Conservation (phyloP, 2,113 vertebrate genomes). For the Meles meles region DNA sequence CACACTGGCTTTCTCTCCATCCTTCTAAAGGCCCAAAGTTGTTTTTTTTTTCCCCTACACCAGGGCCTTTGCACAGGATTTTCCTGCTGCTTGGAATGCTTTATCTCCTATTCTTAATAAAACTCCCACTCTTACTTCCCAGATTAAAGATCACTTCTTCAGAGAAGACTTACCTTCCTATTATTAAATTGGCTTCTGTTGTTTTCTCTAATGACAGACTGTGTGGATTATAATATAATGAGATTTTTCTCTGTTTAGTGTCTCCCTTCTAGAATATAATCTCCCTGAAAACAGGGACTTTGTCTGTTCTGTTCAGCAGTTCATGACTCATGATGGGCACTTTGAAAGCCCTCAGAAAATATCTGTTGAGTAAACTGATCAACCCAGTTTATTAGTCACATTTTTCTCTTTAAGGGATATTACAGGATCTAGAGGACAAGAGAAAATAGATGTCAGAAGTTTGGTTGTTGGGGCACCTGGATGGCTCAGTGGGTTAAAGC, state of each 20-base stretch:
- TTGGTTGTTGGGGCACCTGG: too few species aligned
- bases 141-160: background rate
- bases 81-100: background rate
- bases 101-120: background rate
- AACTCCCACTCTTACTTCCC: background rate
- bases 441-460: background rate
- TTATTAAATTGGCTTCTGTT: conserved; percentile 16
- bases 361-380: conserved; percentile 1
- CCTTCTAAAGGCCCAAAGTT: background rate
- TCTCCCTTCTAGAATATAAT: background rate
- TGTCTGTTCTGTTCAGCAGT: background rate
- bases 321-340: background rate
- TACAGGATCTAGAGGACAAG: background rate
- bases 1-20: background rate
- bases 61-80: background rate
- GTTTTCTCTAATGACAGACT: background rate
- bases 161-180: background rate
- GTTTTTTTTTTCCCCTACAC: background rate
- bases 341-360: background rate
- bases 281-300: background rate
- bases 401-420: conserved; percentile 20
- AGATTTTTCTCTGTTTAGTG: background rate
- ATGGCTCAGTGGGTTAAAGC: too few species aligned
- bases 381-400: background rate
- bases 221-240: background rate